These are phyloP conservation scores for Apoda limacodes DNA, from an alignment of 2,888 invertebrate species.

Conservation along the genomic window DNA sequence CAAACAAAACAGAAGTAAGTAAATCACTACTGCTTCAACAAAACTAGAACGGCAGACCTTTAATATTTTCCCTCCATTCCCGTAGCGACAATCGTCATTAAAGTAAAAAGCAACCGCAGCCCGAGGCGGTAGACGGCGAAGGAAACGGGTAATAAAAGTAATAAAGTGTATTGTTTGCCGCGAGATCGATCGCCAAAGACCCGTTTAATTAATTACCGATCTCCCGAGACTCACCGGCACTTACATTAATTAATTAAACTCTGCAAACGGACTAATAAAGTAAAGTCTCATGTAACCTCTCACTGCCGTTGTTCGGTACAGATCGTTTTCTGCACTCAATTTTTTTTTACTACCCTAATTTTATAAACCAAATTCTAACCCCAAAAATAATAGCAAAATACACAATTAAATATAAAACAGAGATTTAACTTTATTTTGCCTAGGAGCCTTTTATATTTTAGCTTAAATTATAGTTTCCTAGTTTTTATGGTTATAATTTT, in stretches of 20 bases:
- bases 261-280: constrained; percentile 46
- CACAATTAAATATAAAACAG: too few species aligned
- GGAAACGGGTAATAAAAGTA: constrained; percentile 56
- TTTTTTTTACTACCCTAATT: too few species aligned
- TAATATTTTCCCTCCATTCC: constrained; percentile 24
- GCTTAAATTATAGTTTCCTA: too few species aligned
- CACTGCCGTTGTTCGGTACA: too few species aligned
- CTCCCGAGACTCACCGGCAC: constrained; percentile 63
- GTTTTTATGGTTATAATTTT: too few species aligned
- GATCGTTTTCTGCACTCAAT: too few species aligned
- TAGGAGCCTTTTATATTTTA: too few species aligned
- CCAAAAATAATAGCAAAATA: too few species aligned
- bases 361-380: too few species aligned
- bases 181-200: constrained; percentile 58
- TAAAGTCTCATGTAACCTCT: constrained; percentile 26
- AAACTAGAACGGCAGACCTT: constrained; percentile 16
- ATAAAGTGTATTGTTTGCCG: constrained; percentile 59
- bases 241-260: constrained; percentile 63
- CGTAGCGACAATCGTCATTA: constrained; percentile 26
- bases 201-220: constrained; percentile 64
- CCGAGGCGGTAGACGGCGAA: constrained; percentile 30
- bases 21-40: too few species aligned
- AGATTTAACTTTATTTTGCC: too few species aligned
- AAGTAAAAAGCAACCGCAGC: constrained; percentile 35
- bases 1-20: too few species aligned